Percentiles rank a stretch among this genome's conserved stretches.
Conservation (phyloP, 2,888 invertebrate species). For the Polia nebulosa region DNA sequence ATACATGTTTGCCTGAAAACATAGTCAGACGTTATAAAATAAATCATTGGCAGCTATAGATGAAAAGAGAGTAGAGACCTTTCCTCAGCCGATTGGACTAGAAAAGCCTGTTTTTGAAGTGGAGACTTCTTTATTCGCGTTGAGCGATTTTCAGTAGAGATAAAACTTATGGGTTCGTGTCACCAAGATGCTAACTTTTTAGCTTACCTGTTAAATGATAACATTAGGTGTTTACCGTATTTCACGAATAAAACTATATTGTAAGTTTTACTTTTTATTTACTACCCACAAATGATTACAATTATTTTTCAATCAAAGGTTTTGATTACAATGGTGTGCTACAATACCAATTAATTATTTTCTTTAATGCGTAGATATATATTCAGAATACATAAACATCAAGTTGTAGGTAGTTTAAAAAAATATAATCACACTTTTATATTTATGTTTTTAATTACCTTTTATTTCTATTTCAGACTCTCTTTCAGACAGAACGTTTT, state of each 20-base stretch:
- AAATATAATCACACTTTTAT: slow-evolving; percentile 2
- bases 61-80: no score
- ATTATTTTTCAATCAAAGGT: slow-evolving; percentile 21
- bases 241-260: neutral
- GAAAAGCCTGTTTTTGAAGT: no score
- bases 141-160: no score
- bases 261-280: slow-evolving; percentile 40
- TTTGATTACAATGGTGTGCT: slow-evolving; percentile 24
- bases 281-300: slow-evolving; percentile 50
- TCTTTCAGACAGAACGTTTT: neutral
- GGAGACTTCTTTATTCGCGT: no score
- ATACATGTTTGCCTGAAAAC: no score
- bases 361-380: slow-evolving; percentile 7
- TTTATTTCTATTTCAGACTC: slow-evolving; percentile 17
- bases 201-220: no score
- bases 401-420: slow-evolving; percentile 32
- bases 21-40: no score
- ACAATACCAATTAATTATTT: slow-evolving; percentile 16
- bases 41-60: no score
- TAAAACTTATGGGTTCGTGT: no score
- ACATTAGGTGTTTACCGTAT: neutral
- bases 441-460: slow-evolving; percentile 12
- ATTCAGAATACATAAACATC: slow-evolving; percentile 19
- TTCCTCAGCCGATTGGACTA: no score
- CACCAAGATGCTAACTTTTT: no score